Evolutionary conservation across 2,797 vertebrate genomes (phyloP), one percentile per base, ranked within the genome.

Genomic region (Saxicola maurus): DNA sequence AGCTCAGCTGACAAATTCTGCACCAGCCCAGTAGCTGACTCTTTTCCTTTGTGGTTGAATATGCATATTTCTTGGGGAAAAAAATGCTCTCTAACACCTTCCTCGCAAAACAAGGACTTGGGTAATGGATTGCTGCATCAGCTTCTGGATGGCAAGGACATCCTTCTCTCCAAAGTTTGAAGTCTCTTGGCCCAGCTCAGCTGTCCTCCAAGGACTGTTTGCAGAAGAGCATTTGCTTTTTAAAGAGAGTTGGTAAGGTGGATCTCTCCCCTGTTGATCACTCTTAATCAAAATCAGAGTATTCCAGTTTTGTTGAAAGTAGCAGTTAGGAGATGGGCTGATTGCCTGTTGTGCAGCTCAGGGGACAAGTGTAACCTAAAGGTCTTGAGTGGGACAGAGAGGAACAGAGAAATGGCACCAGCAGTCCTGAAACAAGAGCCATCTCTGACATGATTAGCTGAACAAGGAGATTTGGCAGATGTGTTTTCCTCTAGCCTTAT

Each of bases 71-170:
- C 69, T 84, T 27, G 11, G 43, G 48, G 16, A 6, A 52, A 53
- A 52, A 90, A 86, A 38, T 77, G 67, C 82, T 45, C n/a, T 71
- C 68, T 86, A 84, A 86, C 95, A 95, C 92, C 92, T 93, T 94
- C 83, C 49, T 94, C 42, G 13, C 52, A 46, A 66, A 86, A 64
- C 10, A 65, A 91, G 80, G 31, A 53, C 33, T 83, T 66, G 64
- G 74, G 77, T 56, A 59, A 7, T 40, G 64, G 45, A 69, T 53
- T 92, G 92, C 91, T 93, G 83, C 0, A 7, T 95, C 91, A 93
- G 95, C 90, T 92, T 87, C 80, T 93, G 85, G 74, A 92, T 76
- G 67, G 35, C 74, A 60, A 10, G n/a, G 16, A 16, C 37, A 45
- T 90, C 45, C 59, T 76, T 46, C 31, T 35, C 67, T 93, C 87